Evolutionary conservation across 2,113 vertebrate genomes (phyloP).

Genomic region (Mormoops blainvillei): DNA sequence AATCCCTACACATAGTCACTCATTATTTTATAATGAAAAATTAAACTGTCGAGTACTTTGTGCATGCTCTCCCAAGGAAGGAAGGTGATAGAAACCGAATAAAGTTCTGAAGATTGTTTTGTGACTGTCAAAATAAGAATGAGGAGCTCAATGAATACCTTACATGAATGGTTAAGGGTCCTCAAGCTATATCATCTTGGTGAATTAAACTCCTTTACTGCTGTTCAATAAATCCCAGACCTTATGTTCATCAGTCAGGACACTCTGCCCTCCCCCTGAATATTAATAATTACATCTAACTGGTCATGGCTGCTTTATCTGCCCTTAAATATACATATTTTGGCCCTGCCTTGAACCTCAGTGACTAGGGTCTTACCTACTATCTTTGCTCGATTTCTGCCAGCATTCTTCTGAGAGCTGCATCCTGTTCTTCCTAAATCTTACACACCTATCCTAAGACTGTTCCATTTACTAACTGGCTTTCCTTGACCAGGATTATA

Average conservation of each 20-base stretch:
- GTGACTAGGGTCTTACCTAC: background rate
- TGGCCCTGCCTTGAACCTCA: background rate
- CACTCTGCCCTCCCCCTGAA: background rate
- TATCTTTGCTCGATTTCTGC: background rate
- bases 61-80: background rate
- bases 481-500: background rate
- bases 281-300: background rate
- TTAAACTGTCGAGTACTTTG: background rate
- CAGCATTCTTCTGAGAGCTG: background rate
- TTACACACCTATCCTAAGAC: background rate
- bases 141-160: background rate
- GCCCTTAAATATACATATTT: background rate
- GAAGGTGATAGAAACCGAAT: constrained; percentile 11
- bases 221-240: background rate
- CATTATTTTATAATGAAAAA: background rate
- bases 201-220: background rate
- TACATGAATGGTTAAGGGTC: background rate
- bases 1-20: background rate
- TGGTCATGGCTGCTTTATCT: background rate
- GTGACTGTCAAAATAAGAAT: constrained; percentile 25
- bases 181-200: background rate
- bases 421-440: background rate
- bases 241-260: background rate
- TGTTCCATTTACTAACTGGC: background rate
- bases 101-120: constrained; percentile 14